phyloP scores from a whole-genome alignment of 2,888 invertebrate species.

The Atrina japonica region DNA sequence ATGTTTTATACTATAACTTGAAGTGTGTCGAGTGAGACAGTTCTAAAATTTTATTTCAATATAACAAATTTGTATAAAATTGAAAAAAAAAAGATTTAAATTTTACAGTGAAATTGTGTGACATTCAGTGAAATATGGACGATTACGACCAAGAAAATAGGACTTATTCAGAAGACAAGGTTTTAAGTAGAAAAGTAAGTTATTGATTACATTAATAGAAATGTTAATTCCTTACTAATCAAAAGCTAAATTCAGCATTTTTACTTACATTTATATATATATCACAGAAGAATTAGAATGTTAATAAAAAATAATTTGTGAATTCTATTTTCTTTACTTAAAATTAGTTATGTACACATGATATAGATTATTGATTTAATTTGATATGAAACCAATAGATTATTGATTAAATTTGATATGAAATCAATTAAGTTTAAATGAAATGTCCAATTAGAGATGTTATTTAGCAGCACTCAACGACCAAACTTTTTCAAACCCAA shows the following conservation, averaged over 20 bases:
- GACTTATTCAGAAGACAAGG: constrained; percentile 31
- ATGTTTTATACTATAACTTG: constrained; percentile 20
- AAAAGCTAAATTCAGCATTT: constrained; percentile 1
- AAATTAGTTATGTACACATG: too few relatives aligned
- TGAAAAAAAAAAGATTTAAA: background rate
- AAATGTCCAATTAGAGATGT: too few relatives aligned
- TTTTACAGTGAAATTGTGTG: background rate
- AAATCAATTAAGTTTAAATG: too few relatives aligned
- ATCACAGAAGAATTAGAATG: too few relatives aligned
- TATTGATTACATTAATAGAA: constrained; percentile 2
- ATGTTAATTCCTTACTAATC: background rate
- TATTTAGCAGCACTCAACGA: too few relatives aligned
- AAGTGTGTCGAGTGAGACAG: background rate
- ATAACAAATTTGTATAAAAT: background rate
- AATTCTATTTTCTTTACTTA: too few relatives aligned
- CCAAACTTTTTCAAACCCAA: too few relatives aligned
- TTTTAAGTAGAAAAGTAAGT: constrained; percentile 29
- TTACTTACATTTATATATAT: background rate
- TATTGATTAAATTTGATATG: too few relatives aligned
- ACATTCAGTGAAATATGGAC: constrained; percentile 18
- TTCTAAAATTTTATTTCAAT: background rate
- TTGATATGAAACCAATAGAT: too few relatives aligned
- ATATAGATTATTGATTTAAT: too few relatives aligned
- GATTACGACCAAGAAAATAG: constrained; percentile 28
- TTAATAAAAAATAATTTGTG: too few relatives aligned